Base-by-base conservation (phyloP, 2,888 invertebrate genomes). In the Monochamus alternatus region DNA sequence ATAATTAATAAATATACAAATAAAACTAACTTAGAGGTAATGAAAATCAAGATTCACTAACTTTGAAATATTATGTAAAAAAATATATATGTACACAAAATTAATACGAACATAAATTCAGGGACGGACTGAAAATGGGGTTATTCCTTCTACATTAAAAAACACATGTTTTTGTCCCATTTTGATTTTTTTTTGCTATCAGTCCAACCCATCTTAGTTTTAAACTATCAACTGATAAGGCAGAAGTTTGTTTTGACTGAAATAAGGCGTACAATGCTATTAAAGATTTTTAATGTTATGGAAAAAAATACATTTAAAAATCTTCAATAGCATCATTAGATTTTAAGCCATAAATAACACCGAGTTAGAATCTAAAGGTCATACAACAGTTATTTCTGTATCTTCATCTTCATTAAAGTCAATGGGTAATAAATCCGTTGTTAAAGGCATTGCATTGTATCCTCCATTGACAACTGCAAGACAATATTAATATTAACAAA, bases 361-460 rank as follows among this genome's bases (percentile, higher is more conserved):
- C 8, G 69, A 73, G 52, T 78, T 75, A 64, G 64, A 30, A 43
- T 78, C 78, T 72, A 73, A 75, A 59, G 77, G 85, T 87, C 87
- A 88, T 81, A 87, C 86, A 64, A 88, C 87, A 69, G 85, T 83
- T 70, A 88, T 86, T 72, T 88, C 87, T 52, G 84, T 86, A 52
- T 87, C 88, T 68, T 87, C 86, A 69, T 85, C 87, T 32, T 83
- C 85, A 71, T 77, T 80, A 59, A 84, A 80, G 70, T 79, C 81
- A 75, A 84, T 81, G 68, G 85, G 80, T 78, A 86, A 74, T 44
- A 84, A 73, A 74, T 84, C 84, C 69, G 84, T 77, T 32, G 83
- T 68, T 70, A 83, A 78, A 14, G 84, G 81, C 74, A 84, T 75
- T 12, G 79, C 74, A 75, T 81, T 82, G 75, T 80, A 84, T 38